Evolutionary conservation across 2,888 invertebrate species (phyloP), one percentile per base, ranked within the genome.

Genomic region (Heliothis peltigera): DNA sequence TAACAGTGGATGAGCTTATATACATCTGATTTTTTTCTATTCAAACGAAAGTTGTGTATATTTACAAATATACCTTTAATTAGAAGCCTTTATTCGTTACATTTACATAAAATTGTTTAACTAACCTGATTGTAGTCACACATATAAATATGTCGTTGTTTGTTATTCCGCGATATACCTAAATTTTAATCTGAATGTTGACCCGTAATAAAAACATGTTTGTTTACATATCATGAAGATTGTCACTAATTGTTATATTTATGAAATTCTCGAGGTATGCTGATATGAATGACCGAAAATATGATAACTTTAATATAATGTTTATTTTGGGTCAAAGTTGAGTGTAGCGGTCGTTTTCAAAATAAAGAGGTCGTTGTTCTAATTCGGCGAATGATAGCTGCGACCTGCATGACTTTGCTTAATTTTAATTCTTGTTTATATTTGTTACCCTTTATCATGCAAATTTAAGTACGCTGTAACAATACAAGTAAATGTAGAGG

Each of bases 271-370:
- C 6, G n/a, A 21, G 60, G 32, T 35, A 61, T 69, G 17, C 39
- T 21, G 5, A 10, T 47, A 22, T 15, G 22, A 15, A 19, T 17
- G 19, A 19, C 18, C 8, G n/a, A 48, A 43, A 69, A 69, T 42
- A 64, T 28, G 3, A 10, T 10, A 19, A 22, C 22, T 32, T n/a
- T n/a, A n/a, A 3, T 39, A 39, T 10, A 19, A 10, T 35, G 28
- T 67, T 61, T 15, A 18, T 0, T 43, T 56, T 22, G 17, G 28
- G 47, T 59, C 17, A 19, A 15, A 32, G 69, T 68, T 64, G n/a
- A 60, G 32, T 48, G 22, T 15, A 46, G 21, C 17, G 4, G 44
- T 22, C 12, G 19, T 46, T 19, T n/a, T 19, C 10, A 35, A 28
- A 57, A 42, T 57, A 32, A 35, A 18, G 39, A 19, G n/a, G 8